Evolutionary conservation across 2,113 vertebrate species (phyloP).

Genomic region (Trichechus manatus): DNA sequence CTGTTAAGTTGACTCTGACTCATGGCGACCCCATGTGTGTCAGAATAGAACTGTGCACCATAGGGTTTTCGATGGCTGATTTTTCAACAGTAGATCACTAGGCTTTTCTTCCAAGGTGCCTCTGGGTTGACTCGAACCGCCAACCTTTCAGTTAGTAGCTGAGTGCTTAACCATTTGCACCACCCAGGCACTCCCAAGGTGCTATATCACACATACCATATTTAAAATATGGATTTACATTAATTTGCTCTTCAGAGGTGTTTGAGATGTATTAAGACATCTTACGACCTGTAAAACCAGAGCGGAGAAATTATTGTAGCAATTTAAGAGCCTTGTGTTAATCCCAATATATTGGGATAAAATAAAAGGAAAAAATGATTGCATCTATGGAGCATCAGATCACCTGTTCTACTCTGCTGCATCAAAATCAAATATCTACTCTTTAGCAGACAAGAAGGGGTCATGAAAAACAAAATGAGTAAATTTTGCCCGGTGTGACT

Average conservation of each 20-base stretch:
- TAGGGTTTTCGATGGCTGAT: neutral
- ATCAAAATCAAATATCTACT: conserved; percentile 48
- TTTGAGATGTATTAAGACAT: conserved; percentile 48
- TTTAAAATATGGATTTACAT: conserved; percentile 6
- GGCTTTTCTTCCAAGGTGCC: neutral
- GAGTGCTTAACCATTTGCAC: neutral
- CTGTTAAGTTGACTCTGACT: neutral
- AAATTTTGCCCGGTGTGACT: neutral
- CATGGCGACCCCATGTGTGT: neutral
- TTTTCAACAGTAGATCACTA: neutral
- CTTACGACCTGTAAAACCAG: neutral
- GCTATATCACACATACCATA: neutral
- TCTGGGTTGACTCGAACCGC: neutral
- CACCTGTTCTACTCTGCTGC: neutral
- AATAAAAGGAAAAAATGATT: conserved; percentile 22
- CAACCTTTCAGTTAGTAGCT: neutral
- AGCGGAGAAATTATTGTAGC: conserved; percentile 8
- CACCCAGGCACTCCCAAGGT: neutral
- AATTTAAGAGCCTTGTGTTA: conserved; percentile 31
- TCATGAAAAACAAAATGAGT: conserved; percentile 26
- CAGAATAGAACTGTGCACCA: neutral
- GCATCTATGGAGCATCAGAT: neutral
- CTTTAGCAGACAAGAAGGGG: conserved; percentile 20
- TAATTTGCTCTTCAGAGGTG: neutral
- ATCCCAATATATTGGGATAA: neutral